Evolutionary conservation across 2,113 vertebrate species (phyloP).

Genomic region (Nymphicus hollandicus): DNA sequence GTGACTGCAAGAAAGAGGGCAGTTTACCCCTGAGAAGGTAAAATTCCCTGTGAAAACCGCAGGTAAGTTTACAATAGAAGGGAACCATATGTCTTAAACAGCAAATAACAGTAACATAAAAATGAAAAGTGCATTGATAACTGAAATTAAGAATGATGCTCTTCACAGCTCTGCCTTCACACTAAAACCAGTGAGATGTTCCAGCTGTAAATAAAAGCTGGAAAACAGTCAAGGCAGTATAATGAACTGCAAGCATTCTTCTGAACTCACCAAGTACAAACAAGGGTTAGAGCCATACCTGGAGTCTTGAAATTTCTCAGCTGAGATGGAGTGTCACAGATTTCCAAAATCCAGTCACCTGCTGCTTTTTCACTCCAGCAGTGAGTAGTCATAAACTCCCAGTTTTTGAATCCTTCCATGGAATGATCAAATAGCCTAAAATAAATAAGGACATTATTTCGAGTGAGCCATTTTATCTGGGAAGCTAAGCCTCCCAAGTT

Average conservation of each 20-base stretch:
- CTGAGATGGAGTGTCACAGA: conserved; percentile 95
- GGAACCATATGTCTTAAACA: background rate
- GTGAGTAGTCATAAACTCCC: conserved; percentile 99
- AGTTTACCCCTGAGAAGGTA: background rate
- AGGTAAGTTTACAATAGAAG: background rate
- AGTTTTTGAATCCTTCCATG: conserved; percentile 99
- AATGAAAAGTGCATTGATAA: background rate
- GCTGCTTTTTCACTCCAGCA: conserved; percentile 97
- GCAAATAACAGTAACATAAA: background rate
- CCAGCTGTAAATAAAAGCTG: background rate
- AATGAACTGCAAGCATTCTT: background rate
- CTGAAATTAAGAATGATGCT: background rate
- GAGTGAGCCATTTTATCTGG: background rate
- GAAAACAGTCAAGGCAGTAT: background rate
- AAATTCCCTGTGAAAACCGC: background rate
- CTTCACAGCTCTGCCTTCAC: background rate
- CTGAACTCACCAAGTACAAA: background rate
- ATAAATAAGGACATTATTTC: conserved; percentile 21
- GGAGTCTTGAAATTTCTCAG: conserved; percentile 96
- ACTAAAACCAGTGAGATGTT: background rate
- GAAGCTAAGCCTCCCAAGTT: background rate
- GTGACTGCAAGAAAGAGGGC: background rate
- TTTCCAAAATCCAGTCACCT: conserved; percentile 96
- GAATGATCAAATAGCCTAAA: conserved; percentile 97
- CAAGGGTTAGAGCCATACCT: conserved; percentile 72